Conservation (phyloP, 2,797 vertebrate species). For the Hydrocynus forskahlii region DNA sequence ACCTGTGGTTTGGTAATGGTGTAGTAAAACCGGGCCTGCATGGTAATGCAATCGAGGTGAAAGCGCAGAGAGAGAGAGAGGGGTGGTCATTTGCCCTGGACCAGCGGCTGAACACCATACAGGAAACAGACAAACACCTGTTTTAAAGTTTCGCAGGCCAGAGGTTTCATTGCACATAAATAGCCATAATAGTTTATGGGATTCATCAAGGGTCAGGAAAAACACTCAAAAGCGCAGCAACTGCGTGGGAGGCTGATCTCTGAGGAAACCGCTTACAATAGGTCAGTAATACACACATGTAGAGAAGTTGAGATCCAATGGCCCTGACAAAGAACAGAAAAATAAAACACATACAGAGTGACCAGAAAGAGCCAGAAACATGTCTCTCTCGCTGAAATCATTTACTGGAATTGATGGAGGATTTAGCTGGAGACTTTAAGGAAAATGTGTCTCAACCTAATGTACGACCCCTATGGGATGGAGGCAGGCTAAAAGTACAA, state of each 20-base stretch:
- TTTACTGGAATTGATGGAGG: constrained; percentile 33
- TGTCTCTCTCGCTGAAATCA: constrained; percentile 8
- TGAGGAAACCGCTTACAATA: constrained; percentile 31
- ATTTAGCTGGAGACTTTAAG: constrained; percentile 24
- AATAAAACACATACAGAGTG: background rate
- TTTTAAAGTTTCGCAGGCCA: constrained; percentile 63
- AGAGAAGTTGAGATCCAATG: background rate
- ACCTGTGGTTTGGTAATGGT: constrained; percentile 51
- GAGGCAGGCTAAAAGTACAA: constrained; percentile 29
- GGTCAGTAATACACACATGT: constrained; percentile 8
- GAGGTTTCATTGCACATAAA: constrained; percentile 65
- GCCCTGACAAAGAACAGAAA: constrained; percentile 5
- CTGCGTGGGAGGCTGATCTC: constrained; percentile 21
- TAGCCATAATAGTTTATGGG: constrained; percentile 67
- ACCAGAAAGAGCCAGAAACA: constrained; percentile 40
- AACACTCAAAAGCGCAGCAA: constrained; percentile 30
- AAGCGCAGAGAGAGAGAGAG: constrained; percentile 53
- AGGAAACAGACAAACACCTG: constrained; percentile 77
- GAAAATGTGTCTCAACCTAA: constrained; percentile 37
- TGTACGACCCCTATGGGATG: constrained; percentile 15
- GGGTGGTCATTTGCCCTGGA: constrained; percentile 50
- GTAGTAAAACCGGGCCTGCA: constrained; percentile 52
- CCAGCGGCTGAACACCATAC: constrained; percentile 69
- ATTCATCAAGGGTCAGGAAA: constrained; percentile 55
- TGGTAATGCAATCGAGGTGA: constrained; percentile 60